A percentile compares a stretch with the other conserved stretches of the same genome.
Evolutionary conservation across 1,140 invertebrate species (phyloP).

Genomic region (Telenomus remus): DNA sequence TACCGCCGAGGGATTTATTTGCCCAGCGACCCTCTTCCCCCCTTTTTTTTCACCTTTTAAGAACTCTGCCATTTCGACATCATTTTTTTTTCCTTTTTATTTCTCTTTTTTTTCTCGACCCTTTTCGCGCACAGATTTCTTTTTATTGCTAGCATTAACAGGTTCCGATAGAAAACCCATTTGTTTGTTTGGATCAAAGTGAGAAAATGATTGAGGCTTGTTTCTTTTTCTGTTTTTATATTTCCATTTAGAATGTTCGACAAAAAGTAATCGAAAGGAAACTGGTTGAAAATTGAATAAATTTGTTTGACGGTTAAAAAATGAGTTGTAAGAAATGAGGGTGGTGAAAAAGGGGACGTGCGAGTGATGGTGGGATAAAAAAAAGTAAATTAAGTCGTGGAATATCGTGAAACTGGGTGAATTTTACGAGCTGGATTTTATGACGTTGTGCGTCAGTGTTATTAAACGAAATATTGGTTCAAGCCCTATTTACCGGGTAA

Average conservation of each 20-base stretch:
- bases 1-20: slow-evolving; percentile 45
- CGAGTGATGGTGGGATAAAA: slow-evolving; percentile 37
- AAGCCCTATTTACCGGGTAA: slow-evolving; percentile 75
- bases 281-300: too few species aligned
- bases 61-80: neutral
- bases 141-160: too few species aligned
- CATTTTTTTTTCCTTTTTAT: neutral
- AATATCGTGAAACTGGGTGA: slow-evolving; percentile 21
- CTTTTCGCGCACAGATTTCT: too few species aligned
- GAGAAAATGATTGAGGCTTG: too few species aligned
- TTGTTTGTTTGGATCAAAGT: too few species aligned
- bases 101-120: slow-evolving; percentile 1
- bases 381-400: slow-evolving; percentile 38
- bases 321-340: slow-evolving; percentile 16
- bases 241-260: too few species aligned
- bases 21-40: slow-evolving; percentile 21
- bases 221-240: too few species aligned
- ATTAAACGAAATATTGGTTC: slow-evolving; percentile 77
- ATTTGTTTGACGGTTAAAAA: slow-evolving; percentile 7
- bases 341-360: slow-evolving; percentile 17
- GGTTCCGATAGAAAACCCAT: too few species aligned
- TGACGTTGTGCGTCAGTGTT: slow-evolving; percentile 63
- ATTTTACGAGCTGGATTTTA: slow-evolving; percentile 46
- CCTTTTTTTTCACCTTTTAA: slow-evolving; percentile 15
- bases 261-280: too few species aligned